Base-by-base conservation (phyloP, 2,797 vertebrate species). In the Malacoraja senta region DNA sequence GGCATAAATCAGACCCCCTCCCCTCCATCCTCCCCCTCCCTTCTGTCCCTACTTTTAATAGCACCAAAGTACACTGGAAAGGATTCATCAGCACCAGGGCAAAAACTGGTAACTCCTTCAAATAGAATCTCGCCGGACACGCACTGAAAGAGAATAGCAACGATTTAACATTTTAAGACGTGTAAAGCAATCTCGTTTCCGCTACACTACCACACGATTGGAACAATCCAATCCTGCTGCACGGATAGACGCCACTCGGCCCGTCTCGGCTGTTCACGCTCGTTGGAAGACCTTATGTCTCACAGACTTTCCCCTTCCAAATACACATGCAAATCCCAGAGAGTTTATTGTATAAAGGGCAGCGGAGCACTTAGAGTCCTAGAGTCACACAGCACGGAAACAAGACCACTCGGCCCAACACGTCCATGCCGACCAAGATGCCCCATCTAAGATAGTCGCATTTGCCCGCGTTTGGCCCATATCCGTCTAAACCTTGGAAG, bases 31-130 rank as follows among this genome's bases (percentile, higher is more conserved):
- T 65, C 88, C 93, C 17, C 71, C 93, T 71, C 94, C 94, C 93
- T 93, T 94, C 93, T 29, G 61, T 84, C 93, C 88, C 94, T 93
- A 94, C 92, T 93, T 93, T 93, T 77, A 92, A 84, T 94, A 95
- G 94, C 94, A 94, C 94, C 93, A 93, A 94, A 95, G 19, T 32
- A 81, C 93, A 88, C 79, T 94, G 95, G 94, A 94, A 94, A 84
- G 93, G 78, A 93, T 95, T 94, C 95, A 95, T 94, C 94, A 95
- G 95, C 95, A 95, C 94, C 94, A 95, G 96, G 93, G 94, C 93
- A 93, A 86, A 53, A 74, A 90, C n/a, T 71, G 19, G 68, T 9
- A 53, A 91, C 38, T 29, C 38, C 24, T 68, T 68, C 86, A 90
- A 90, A 90, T 38, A 15, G 17, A 91, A 65, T 61, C 19, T 19